A percentile compares a stretch with the other conserved stretches of the same genome.
These are phyloP conservation scores for Dolichotis patagonum DNA, from an alignment of 2,113 vertebrate genomes.

Conservation along the genomic window DNA sequence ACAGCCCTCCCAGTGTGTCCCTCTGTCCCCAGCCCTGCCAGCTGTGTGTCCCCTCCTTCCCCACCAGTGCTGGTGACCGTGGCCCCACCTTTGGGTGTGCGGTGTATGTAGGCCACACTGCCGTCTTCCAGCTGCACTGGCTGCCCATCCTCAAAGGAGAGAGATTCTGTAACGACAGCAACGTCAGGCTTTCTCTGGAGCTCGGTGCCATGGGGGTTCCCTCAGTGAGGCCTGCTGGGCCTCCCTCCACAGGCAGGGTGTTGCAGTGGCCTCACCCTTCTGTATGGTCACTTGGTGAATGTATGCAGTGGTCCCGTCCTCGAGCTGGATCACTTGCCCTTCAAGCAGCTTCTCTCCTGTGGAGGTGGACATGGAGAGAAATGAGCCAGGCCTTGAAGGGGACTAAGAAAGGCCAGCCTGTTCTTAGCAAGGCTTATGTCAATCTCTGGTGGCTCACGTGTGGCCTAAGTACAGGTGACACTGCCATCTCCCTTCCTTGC, in stretches of 20 bases:
- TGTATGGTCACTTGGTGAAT: constrained; percentile 89
- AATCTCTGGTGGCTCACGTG: neutral
- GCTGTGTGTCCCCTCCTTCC: neutral
- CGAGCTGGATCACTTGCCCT: constrained; percentile 89
- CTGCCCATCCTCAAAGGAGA: constrained; percentile 91
- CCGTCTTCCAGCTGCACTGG: constrained; percentile 89
- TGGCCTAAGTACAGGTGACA: neutral
- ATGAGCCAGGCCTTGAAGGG: neutral
- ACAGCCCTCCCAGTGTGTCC: neutral
- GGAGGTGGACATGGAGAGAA: constrained; percentile 24
- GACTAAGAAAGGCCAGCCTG: neutral
- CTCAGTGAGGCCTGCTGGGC: neutral
- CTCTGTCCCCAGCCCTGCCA: neutral
- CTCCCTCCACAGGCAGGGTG: neutral
- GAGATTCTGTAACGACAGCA: constrained; percentile 81
- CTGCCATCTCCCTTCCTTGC: neutral
- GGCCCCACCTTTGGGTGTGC: constrained; percentile 86
- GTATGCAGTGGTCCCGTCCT: constrained; percentile 90
- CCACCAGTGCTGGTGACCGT: neutral
- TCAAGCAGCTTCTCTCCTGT: constrained; percentile 89
- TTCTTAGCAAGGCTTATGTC: neutral
- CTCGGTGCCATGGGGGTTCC: neutral
- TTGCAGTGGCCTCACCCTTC: constrained; percentile 85
- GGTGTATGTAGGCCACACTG: constrained; percentile 89
- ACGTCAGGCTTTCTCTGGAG: constrained; percentile 3